Percentiles rank a stretch among this genome's conserved stretches.
Evolutionary conservation across 2,113 vertebrate species (phyloP).

Genomic region (Embiotoca jacksoni): DNA sequence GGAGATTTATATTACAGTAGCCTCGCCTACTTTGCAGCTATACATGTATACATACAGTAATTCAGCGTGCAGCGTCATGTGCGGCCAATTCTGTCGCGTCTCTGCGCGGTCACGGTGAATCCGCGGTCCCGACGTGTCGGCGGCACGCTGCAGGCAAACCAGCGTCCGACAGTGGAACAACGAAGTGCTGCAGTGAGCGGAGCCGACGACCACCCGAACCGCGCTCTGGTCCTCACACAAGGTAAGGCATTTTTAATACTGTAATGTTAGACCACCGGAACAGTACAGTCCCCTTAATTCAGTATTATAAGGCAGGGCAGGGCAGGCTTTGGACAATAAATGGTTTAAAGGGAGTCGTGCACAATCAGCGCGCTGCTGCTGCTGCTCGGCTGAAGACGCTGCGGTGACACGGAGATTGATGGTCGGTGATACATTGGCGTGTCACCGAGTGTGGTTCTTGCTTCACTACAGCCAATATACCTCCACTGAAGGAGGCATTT

Average conservation of each 20-base stretch:
- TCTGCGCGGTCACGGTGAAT: constrained; percentile 65
- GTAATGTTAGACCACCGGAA: neutral
- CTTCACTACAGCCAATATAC: constrained; percentile 2
- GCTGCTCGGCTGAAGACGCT: constrained; percentile 30
- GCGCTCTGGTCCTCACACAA: constrained; percentile 11
- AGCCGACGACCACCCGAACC: constrained; percentile 18
- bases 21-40: no score
- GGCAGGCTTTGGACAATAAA: neutral
- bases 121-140: constrained; percentile 61
- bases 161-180: constrained; percentile 63
- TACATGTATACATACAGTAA: neutral
- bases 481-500: neutral
- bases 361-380: neutral
- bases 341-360: neutral
- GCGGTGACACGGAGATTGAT: constrained; percentile 70
- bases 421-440: constrained; percentile 5
- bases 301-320: no score
- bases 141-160: constrained; percentile 60
- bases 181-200: constrained; percentile 45
- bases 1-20: neutral
- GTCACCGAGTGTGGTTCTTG: constrained; percentile 33
- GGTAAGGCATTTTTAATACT: constrained; percentile 37
- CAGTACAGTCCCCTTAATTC: fast-evolving
- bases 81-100: constrained; percentile 20
- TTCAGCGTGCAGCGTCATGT: constrained; percentile 4